phyloP scores from a whole-genome alignment of 1,140 invertebrate genomes.

The Formica exsecta region DNA sequence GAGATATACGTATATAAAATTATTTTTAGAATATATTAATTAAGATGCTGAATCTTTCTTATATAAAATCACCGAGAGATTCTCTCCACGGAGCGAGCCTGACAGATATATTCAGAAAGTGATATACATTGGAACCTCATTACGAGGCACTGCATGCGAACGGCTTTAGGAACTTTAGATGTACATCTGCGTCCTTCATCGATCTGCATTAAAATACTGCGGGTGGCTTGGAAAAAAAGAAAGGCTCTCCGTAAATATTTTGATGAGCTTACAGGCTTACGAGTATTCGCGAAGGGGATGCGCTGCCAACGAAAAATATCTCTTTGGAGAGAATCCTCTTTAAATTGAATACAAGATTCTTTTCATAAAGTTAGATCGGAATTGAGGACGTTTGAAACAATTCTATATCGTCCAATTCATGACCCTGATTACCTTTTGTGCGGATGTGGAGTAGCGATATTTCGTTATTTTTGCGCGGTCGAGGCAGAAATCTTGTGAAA shows the following conservation, averaged over 20 bases:
- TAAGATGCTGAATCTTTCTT: conserved; percentile 21
- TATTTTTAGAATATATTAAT: conserved; percentile 27
- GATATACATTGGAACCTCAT: conserved; percentile 46
- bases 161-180: conserved; percentile 51
- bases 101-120: conserved; percentile 33
- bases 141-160: conserved; percentile 46
- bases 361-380: conserved; percentile 69
- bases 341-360: conserved; percentile 75
- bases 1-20: background rate
- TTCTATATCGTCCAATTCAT: conserved; percentile 51
- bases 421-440: conserved; percentile 23
- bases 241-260: conserved; percentile 71
- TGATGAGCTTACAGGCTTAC: conserved; percentile 74
- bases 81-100: background rate
- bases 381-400: background rate
- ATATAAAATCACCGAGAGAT: background rate
- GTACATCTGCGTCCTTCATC: conserved; percentile 70
- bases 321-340: conserved; percentile 69
- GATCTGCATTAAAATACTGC: conserved; percentile 72
- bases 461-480: conserved; percentile 1
- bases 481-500: conserved; percentile 10
- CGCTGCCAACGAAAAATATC: conserved; percentile 58
- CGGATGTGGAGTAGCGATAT: background rate
- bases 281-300: conserved; percentile 45
- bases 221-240: conserved; percentile 54